Evolutionary conservation across 2,113 vertebrate species (phyloP).

Genomic region (Tapirus terrestris): DNA sequence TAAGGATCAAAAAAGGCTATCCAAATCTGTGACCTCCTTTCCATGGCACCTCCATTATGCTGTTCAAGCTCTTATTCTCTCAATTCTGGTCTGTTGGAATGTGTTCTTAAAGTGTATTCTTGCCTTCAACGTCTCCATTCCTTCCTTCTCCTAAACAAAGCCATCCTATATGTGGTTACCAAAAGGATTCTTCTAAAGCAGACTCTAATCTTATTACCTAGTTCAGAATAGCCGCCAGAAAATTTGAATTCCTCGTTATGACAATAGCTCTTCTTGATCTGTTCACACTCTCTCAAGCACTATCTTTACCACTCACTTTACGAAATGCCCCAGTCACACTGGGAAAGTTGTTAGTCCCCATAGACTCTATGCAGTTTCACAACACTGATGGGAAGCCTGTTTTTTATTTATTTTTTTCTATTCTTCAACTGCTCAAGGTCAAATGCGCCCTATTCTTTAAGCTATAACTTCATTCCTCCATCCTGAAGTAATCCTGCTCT

Average conservation of each 20-base stretch:
- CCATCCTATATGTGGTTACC: rapidly evolving
- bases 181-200: not conserved
- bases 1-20: not conserved
- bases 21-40: not conserved
- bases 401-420: not conserved
- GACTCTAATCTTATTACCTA: not conserved
- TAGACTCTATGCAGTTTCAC: not conserved
- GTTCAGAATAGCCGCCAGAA: not conserved
- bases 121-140: not conserved
- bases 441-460: not conserved
- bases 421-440: not conserved
- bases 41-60: not conserved
- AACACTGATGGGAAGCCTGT: rapidly evolving
- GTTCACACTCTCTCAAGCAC: not conserved
- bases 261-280: not conserved
- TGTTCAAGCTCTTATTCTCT: not conserved
- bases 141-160: not conserved
- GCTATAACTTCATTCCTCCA: not conserved
- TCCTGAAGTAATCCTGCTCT: not conserved
- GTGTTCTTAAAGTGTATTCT: not conserved
- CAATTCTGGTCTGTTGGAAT: not conserved
- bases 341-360: not conserved
- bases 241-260: not conserved
- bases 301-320: not conserved
- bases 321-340: not conserved